Percentiles rank a stretch among this genome's conserved stretches.
phyloP scores from a whole-genome alignment of 2,797 vertebrate genomes.

The Graptemys geographica region DNA sequence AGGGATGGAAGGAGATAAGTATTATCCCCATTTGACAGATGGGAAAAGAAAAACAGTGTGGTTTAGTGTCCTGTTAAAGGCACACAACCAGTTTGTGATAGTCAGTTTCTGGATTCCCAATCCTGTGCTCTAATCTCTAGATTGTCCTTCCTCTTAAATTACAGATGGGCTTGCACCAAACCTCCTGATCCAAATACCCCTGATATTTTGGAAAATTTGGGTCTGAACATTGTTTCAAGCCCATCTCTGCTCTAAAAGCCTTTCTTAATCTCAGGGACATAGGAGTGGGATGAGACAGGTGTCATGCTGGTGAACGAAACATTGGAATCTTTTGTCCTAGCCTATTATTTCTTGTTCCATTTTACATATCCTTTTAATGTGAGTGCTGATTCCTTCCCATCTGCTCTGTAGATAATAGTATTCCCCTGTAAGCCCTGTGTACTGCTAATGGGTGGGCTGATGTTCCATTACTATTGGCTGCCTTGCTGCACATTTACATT shows the following conservation, averaged over 20 bases:
- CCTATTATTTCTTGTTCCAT: background rate
- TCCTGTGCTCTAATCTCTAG: background rate
- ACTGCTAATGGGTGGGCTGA: background rate
- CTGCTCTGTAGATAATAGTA: background rate
- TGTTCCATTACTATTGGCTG: background rate
- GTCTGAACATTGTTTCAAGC: background rate
- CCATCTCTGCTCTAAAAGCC: background rate
- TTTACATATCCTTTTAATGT: background rate
- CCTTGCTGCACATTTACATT: rapidly evolving
- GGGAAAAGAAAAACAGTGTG: background rate
- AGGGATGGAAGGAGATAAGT: background rate
- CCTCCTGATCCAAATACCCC: background rate
- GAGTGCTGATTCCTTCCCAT: background rate
- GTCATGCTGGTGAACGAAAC: background rate
- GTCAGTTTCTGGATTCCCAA: background rate
- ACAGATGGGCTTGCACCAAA: background rate
- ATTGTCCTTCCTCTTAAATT: background rate
- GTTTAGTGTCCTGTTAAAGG: background rate
- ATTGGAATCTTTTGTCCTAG: background rate
- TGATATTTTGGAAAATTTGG: background rate
- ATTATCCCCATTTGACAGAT: background rate
- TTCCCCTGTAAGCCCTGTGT: background rate
- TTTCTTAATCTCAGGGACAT: background rate
- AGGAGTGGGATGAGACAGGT: background rate
- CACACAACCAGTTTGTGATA: background rate